These are phyloP conservation scores for Rhynchotus rufescens DNA, from an alignment of 2,797 vertebrate species.

Conservation along the genomic window DNA sequence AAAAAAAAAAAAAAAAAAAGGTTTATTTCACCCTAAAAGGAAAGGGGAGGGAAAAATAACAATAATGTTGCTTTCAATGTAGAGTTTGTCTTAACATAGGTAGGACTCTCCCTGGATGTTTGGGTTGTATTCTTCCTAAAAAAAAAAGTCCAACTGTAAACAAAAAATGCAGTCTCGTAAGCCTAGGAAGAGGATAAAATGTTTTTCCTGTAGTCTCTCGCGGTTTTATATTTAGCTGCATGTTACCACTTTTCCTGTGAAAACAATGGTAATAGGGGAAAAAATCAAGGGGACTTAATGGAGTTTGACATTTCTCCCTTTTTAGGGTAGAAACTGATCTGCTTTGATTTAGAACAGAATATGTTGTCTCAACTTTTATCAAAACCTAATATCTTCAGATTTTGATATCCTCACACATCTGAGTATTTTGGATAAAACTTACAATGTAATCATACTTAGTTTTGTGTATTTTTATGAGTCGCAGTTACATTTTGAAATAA, in stretches of 20 bases:
- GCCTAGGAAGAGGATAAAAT: not conserved
- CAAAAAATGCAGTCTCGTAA: not conserved
- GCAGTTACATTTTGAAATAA: slow-evolving; percentile 17
- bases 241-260: not conserved
- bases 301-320: slow-evolving; percentile 1
- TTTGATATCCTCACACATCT: slow-evolving; percentile 16
- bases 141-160: not conserved
- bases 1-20: too few relatives aligned
- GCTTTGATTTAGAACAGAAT: not conserved
- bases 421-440: slow-evolving; percentile 38
- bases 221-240: not conserved
- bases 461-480: slow-evolving; percentile 4
- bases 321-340: not conserved
- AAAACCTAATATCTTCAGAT: slow-evolving; percentile 29
- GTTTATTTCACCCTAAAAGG: not conserved
- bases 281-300: not conserved
- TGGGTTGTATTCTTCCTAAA: not conserved
- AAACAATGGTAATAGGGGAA: not conserved
- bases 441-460: slow-evolving; percentile 48
- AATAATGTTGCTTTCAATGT: not conserved
- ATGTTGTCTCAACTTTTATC: slow-evolving; percentile 37
- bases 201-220: not conserved
- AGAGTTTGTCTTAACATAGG: not conserved
- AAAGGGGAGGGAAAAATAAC: not conserved
- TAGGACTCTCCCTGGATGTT: not conserved